Evolutionary conservation across 2,888 invertebrate species (phyloP).

Genomic region (Gymnoscelis rufifasciata): DNA sequence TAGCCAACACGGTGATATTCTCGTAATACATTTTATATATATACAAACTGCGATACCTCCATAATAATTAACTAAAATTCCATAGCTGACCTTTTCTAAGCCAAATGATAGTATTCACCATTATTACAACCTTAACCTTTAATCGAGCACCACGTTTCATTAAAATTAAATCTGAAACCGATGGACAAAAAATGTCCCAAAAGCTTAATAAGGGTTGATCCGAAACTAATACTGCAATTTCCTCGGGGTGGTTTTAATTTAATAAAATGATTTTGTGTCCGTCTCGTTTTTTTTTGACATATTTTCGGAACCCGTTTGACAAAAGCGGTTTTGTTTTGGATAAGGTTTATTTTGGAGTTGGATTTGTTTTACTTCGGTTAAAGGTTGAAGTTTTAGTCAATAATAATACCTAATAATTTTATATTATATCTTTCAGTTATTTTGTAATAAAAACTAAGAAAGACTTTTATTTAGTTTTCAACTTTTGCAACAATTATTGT

Average conservation of each 20-base stretch:
- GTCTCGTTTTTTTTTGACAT: constrained; percentile 2
- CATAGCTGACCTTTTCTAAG: neutral
- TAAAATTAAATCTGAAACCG: constrained; percentile 48
- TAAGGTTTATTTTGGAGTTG: no score
- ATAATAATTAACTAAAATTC: neutral
- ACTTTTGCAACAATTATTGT: no score
- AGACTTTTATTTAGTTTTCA: no score
- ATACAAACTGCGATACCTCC: no score
- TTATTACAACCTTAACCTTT: constrained; percentile 20
- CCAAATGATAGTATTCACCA: constrained; percentile 19
- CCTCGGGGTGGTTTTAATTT: constrained; percentile 48
- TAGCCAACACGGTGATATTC: no score
- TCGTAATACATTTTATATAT: no score
- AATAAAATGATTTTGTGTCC: constrained; percentile 29
- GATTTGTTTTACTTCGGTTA: no score
- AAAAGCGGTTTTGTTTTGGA: neutral
- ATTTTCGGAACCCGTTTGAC: constrained; percentile 1
- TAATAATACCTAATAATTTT: no score
- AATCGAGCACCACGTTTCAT: constrained; percentile 35
- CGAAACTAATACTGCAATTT: constrained; percentile 66
- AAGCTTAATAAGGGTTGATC: constrained; percentile 59
- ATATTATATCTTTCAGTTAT: no score
- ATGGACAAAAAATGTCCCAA: constrained; percentile 54
- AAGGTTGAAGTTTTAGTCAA: no score
- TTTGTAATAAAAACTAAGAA: no score